phyloP scores from a whole-genome alignment of 1,140 invertebrate species.

The Tigriopus japonicus region DNA sequence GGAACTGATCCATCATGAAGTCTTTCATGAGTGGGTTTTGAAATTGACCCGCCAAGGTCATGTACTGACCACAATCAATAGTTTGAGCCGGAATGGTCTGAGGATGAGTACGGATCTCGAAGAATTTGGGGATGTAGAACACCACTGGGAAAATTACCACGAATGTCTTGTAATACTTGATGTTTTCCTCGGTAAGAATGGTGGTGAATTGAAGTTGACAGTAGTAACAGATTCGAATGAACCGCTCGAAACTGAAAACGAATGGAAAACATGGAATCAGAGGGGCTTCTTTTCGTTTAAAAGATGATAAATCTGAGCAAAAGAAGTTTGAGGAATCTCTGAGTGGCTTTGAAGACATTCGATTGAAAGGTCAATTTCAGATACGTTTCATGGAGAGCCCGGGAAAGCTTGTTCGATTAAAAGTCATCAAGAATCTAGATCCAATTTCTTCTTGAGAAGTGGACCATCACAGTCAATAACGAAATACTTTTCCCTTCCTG shows the following conservation, averaged over 20 bases:
- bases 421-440: too few species aligned
- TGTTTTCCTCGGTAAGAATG: conserved; percentile 5
- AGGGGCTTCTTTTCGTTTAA: too few species aligned
- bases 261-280: neutral
- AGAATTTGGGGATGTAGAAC: conserved; percentile 9
- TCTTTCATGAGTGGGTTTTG: neutral
- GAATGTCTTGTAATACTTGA: conserved; percentile 3
- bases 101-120: neutral
- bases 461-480: too few species aligned
- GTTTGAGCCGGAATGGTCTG: neutral
- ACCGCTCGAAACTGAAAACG: conserved; percentile 6
- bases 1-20: neutral
- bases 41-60: neutral
- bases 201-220: neutral
- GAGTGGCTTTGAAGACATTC: too few species aligned
- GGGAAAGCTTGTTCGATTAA: too few species aligned
- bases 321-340: too few species aligned
- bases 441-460: too few species aligned
- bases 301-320: too few species aligned
- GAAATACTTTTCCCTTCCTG: too few species aligned
- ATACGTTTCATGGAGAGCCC: too few species aligned
- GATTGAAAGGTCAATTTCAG: too few species aligned
- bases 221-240: conserved; percentile 9
- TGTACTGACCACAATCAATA: neutral
- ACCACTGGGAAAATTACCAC: neutral